Conservation (phyloP, 2,113 vertebrate species). For the Mesitornis unicolor region DNA sequence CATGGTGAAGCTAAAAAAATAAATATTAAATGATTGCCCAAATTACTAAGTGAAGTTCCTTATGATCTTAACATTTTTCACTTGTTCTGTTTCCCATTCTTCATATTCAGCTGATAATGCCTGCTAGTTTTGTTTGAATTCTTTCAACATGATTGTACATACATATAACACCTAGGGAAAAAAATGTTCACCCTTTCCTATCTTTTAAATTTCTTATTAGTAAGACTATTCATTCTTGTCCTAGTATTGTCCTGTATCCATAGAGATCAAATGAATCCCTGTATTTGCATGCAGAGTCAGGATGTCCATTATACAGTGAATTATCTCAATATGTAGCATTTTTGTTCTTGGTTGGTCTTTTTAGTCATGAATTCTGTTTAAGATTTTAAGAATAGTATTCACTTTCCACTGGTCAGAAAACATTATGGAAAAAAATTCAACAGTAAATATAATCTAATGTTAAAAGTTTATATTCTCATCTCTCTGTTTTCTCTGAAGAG, state of each 20-base stretch:
- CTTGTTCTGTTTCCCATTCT: background rate
- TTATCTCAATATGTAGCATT: background rate
- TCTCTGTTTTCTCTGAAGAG: background rate
- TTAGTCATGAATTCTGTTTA: background rate
- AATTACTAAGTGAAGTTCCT: background rate
- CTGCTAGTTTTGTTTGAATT: background rate
- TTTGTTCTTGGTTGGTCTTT: background rate
- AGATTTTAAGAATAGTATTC: background rate
- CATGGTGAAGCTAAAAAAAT: too few relatives aligned
- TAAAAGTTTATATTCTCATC: background rate
- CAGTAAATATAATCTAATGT: background rate
- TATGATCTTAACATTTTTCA: background rate
- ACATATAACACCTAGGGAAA: rapidly evolving
- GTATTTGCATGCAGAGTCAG: background rate
- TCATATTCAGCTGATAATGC: background rate
- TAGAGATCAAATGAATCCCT: background rate
- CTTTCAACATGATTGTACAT: background rate
- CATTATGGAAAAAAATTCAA: background rate
- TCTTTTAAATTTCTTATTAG: background rate
- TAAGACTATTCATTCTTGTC: background rate
- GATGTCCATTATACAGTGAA: background rate
- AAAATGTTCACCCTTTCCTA: background rate
- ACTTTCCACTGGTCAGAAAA: background rate
- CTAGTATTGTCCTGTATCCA: background rate
- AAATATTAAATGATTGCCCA: background rate